Percentiles rank a stretch among this genome's conserved stretches.
These are phyloP conservation scores for Orthosia cruda DNA, from an alignment of 2,888 invertebrate species.

Conservation along the genomic window DNA sequence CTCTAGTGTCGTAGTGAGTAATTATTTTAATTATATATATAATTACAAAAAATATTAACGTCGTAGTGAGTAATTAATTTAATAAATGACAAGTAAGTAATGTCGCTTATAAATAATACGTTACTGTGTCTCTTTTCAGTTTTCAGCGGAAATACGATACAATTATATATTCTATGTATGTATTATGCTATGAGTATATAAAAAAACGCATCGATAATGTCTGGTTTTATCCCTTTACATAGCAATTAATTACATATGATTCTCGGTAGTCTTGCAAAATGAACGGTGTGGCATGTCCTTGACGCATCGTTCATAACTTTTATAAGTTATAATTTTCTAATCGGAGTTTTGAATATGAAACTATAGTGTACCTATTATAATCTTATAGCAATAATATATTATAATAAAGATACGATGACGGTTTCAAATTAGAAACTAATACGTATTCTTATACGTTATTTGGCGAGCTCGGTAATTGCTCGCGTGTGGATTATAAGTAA, in stretches of 20 bases:
- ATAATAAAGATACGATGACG: slow-evolving; percentile 76
- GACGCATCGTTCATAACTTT: not conserved
- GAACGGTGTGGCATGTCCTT: slow-evolving; percentile 19
- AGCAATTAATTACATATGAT: slow-evolving; percentile 42
- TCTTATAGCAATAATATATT: slow-evolving; percentile 58
- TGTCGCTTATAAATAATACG: slow-evolving; percentile 31
- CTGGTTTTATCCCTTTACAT: slow-evolving; percentile 6
- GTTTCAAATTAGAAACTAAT: slow-evolving; percentile 83
- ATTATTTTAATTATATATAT: not conserved
- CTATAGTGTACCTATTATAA: slow-evolving; percentile 32
- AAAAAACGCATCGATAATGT: slow-evolving; percentile 40
- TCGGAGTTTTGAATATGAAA: slow-evolving; percentile 18
- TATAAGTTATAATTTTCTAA: slow-evolving; percentile 46
- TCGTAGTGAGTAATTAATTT: slow-evolving; percentile 18
- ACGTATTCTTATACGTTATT: slow-evolving; percentile 84
- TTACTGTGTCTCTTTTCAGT: slow-evolving; percentile 14
- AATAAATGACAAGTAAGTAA: slow-evolving; percentile 1
- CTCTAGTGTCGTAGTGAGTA: slow-evolving; percentile 1
- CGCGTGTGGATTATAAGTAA: slow-evolving; percentile 81
- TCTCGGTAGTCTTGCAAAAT: slow-evolving; percentile 43
- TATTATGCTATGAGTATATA: slow-evolving; percentile 18
- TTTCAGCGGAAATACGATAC: slow-evolving; percentile 15
- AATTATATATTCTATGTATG: slow-evolving; percentile 25
- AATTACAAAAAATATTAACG: too few species aligned
- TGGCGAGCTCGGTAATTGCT: slow-evolving; percentile 83